Base-by-base conservation (phyloP, 2,113 vertebrate species). In the Phrynocephalus versicolor region DNA sequence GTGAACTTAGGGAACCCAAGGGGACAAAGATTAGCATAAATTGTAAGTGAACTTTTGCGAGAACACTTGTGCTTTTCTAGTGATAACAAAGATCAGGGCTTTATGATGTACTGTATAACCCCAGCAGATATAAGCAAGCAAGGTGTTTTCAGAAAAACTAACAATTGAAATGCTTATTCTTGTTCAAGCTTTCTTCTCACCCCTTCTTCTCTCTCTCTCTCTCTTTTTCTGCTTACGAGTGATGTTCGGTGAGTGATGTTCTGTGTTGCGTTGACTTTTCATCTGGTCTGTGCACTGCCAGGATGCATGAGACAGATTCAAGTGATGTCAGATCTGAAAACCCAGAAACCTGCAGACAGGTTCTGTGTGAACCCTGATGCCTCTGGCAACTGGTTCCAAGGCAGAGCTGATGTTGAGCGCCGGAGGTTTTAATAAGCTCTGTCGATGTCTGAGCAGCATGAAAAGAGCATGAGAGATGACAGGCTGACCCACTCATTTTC, bases 391-490 rank as follows among this genome's bases (percentile, higher is more conserved):
- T 91, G 89, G 93, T 92, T 87, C 94, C 93, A 94, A 96, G 94
- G 94, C 94, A 92, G 76, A 94, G 89, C 79, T 91, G 90, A 89
- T 79, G 87, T 92, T 83, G 87, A 94, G 93, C 75, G 79, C 93
- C 89, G 92, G 91, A 94, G 90, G 91, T 95, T 94, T 96, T 96
- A 94, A 96, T 95, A 95, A 94, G 94, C 89, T 21, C 37, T 91
- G 92, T 94, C 91, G 91, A 94, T 94, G 87, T 94, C 92, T 88
- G 93, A 96, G 93, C 93, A 91, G 62, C 87, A 89, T 83, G 94
- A 97, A 97, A 97, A 95, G 96, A 96, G 97, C 97, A 97, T 97
- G 96, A 93, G 94, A 97, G 95, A 96, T 98, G 98, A 98, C 96
- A 98, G 95, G 96, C 97, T 97, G 97, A 97, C 96, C 96, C 95